phyloP scores from a whole-genome alignment of 1,140 invertebrate genomes.

The Chironomus striatipennis region DNA sequence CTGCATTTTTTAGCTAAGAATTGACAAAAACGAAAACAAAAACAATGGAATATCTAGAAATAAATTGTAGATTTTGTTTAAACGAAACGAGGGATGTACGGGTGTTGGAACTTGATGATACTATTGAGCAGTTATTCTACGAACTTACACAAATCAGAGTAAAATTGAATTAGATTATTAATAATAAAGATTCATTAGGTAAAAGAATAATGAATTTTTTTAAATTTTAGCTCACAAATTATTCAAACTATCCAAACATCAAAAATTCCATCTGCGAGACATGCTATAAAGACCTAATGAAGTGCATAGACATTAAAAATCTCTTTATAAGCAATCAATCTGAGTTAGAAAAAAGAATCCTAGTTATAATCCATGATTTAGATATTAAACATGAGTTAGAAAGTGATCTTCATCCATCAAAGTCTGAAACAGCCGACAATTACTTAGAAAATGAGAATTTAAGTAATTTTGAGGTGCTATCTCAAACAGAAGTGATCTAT shows the following conservation, averaged over 20 bases:
- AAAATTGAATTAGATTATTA: too few species aligned
- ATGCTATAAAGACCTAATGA: neutral
- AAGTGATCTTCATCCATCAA: neutral
- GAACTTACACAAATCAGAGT: neutral
- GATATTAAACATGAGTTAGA: neutral
- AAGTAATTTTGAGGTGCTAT: neutral
- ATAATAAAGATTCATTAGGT: too few species aligned
- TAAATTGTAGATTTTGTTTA: too few species aligned
- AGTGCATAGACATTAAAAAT: neutral
- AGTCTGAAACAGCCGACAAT: neutral
- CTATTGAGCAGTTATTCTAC: neutral
- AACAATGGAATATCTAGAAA: too few species aligned
- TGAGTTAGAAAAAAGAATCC: neutral
- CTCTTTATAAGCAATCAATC: neutral
- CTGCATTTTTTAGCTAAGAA: too few species aligned
- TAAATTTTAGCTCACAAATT: neutral
- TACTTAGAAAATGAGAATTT: neutral
- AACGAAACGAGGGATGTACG: too few species aligned
- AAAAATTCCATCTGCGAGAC: neutral
- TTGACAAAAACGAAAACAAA: too few species aligned
- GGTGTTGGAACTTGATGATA: neutral
- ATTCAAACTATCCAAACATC: neutral
- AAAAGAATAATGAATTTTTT: neutral
- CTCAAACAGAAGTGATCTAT: neutral
- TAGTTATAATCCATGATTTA: neutral